phyloP scores from a whole-genome alignment of 2,888 invertebrate species.

The Drosophila koepferae region DNA sequence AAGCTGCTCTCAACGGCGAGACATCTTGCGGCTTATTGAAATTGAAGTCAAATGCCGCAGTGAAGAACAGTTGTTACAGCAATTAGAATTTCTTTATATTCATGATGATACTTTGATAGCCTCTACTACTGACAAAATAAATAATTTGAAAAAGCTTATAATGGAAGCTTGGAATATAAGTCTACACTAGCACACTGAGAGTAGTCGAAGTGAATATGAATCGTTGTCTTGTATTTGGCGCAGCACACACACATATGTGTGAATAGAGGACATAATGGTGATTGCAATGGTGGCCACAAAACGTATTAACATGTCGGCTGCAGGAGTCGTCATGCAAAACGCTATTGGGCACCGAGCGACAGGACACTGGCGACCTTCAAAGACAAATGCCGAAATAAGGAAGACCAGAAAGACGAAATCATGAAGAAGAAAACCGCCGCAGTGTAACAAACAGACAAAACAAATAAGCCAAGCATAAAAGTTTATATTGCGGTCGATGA shows the following conservation, averaged over 20 bases:
- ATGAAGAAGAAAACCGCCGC: slow-evolving; percentile 60
- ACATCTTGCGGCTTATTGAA: slow-evolving; percentile 31
- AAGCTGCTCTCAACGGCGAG: not conserved
- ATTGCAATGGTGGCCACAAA: slow-evolving; percentile 74
- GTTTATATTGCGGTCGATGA: slow-evolving; percentile 80
- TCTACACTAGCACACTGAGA: not conserved
- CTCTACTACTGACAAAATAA: not conserved
- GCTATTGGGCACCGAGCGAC: slow-evolving; percentile 33
- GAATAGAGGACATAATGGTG: slow-evolving; percentile 45
- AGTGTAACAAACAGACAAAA: slow-evolving; percentile 68
- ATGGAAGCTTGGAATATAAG: not conserved
- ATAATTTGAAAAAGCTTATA: not conserved
- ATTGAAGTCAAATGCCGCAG: slow-evolving; percentile 4
- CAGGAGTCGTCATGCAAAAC: slow-evolving; percentile 47
- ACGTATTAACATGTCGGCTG: slow-evolving; percentile 74
- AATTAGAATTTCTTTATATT: slow-evolving; percentile 11
- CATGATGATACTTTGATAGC: slow-evolving; percentile 13
- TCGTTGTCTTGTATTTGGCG: not conserved
- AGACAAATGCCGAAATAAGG: slow-evolving; percentile 42
- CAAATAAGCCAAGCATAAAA: slow-evolving; percentile 80
- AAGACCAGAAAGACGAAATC: slow-evolving; percentile 46
- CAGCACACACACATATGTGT: slow-evolving; percentile 1
- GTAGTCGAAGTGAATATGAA: not conserved
- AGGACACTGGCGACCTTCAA: slow-evolving; percentile 33
- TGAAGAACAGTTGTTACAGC: slow-evolving; percentile 13